Evolutionary conservation across 1,140 invertebrate species (phyloP).

Genomic region (Belonocnema kinseyi): DNA sequence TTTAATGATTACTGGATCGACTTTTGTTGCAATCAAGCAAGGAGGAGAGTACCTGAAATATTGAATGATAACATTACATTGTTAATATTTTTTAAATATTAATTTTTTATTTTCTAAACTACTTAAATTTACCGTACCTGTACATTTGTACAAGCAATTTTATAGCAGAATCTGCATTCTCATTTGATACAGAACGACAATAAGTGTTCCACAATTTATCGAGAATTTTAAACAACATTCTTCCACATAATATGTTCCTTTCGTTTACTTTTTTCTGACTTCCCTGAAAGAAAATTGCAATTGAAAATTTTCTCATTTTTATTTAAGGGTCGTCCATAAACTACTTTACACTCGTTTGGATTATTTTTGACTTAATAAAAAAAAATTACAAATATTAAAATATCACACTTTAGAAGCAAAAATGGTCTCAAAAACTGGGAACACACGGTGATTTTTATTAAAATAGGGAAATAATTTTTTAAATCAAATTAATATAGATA

Average conservation of each 20-base stretch:
- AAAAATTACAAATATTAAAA: too few relatives aligned
- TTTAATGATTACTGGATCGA: constrained; percentile 48
- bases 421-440: too few relatives aligned
- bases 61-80: background rate
- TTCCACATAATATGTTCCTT: constrained; percentile 51
- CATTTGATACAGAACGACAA: constrained; percentile 44
- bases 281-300: constrained; percentile 46
- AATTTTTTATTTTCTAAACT: constrained; percentile 22
- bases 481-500: too few relatives aligned
- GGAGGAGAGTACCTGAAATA: constrained; percentile 54
- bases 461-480: too few relatives aligned
- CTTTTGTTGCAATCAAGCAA: constrained; percentile 42
- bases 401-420: too few relatives aligned
- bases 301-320: background rate
- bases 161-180: constrained; percentile 48
- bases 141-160: constrained; percentile 58
- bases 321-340: too few relatives aligned
- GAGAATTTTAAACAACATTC: constrained; percentile 62
- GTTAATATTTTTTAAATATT: background rate
- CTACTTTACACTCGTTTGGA: too few relatives aligned
- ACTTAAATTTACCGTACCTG: constrained; percentile 46
- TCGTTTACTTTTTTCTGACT: constrained; percentile 48
- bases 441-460: too few relatives aligned
- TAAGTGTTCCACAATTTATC: constrained; percentile 60
- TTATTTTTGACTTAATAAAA: too few relatives aligned